A percentile compares a stretch with the other conserved stretches of the same genome.
phyloP scores from a whole-genome alignment of 2,797 vertebrate genomes.

The Smutsia temminckii region DNA sequence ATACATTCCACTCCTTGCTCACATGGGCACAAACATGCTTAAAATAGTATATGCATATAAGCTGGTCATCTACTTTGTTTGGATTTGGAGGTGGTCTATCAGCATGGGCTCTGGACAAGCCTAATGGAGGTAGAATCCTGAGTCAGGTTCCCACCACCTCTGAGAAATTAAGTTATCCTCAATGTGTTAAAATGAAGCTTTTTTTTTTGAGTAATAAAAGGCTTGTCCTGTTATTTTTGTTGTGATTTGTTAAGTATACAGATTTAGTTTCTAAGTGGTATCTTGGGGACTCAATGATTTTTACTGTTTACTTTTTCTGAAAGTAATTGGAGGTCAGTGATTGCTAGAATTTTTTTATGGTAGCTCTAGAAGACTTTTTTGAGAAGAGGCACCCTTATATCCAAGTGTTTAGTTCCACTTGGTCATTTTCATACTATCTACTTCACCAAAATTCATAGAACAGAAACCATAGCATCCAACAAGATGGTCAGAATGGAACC shows the following conservation, averaged over 20 bases:
- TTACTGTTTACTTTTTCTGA: neutral
- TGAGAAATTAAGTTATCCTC: neutral
- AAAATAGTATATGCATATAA: neutral
- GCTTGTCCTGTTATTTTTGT: neutral
- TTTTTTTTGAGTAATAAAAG: conserved; percentile 69
- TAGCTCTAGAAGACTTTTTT: neutral
- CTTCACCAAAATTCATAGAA: neutral
- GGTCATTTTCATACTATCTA: neutral
- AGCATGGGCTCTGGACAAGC: neutral
- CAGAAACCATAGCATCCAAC: neutral
- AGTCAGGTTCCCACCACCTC: no score
- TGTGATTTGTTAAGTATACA: neutral
- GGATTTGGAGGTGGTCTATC: neutral
- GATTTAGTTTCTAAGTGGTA: neutral
- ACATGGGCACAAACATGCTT: neutral
- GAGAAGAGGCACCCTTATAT: neutral
- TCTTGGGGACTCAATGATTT: neutral
- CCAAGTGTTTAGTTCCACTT: neutral
- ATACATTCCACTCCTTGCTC: neutral
- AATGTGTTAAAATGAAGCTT: conserved; percentile 25
- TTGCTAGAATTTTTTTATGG: neutral
- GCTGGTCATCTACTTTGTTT: neutral
- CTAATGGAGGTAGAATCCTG: neutral
- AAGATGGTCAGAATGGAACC: neutral
- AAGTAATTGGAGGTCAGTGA: neutral